Evolutionary conservation across 2,888 invertebrate species (phyloP).

Genomic region (Drosophila niveifrons): DNA sequence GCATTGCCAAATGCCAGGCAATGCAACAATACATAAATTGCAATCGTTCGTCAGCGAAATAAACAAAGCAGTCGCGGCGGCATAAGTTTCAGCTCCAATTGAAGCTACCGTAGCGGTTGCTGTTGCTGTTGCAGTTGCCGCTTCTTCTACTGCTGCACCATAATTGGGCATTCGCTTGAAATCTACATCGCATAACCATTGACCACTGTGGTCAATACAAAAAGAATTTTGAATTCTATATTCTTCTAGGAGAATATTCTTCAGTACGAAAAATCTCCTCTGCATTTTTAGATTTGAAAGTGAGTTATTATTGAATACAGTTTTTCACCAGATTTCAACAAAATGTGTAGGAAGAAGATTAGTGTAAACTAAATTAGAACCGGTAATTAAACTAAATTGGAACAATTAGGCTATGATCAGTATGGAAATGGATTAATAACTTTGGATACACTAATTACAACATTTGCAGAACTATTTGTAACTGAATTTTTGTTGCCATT

Average conservation of each 20-base stretch:
- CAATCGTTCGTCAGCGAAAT: constrained; percentile 76
- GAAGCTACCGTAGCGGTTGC: constrained; percentile 24
- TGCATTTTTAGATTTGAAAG: neutral
- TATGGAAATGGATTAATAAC: too few relatives aligned
- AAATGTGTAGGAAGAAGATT: too few relatives aligned
- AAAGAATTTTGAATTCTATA: neutral
- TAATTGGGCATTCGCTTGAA: constrained; percentile 70
- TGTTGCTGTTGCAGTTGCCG: constrained; percentile 30
- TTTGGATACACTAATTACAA: too few relatives aligned
- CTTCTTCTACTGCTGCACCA: constrained; percentile 75
- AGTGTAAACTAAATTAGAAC: too few relatives aligned
- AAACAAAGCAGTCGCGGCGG: constrained; percentile 69
- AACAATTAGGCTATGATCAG: too few relatives aligned
- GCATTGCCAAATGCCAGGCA: constrained; percentile 75
- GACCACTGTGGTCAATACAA: constrained; percentile 36
- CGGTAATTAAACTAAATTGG: too few relatives aligned
- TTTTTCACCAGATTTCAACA: too few relatives aligned
- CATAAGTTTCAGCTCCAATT: constrained; percentile 28
- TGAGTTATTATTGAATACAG: neutral
- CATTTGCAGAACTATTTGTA: too few relatives aligned
- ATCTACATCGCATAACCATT: constrained; percentile 3
- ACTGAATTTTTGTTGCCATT: too few relatives aligned
- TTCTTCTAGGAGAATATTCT: neutral
- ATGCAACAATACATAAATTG: constrained; percentile 82
- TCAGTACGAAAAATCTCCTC: neutral